Base-by-base conservation (phyloP, 37 sponge, comb jelly and placozoan species). In the Dysidea cf. avara region DNA sequence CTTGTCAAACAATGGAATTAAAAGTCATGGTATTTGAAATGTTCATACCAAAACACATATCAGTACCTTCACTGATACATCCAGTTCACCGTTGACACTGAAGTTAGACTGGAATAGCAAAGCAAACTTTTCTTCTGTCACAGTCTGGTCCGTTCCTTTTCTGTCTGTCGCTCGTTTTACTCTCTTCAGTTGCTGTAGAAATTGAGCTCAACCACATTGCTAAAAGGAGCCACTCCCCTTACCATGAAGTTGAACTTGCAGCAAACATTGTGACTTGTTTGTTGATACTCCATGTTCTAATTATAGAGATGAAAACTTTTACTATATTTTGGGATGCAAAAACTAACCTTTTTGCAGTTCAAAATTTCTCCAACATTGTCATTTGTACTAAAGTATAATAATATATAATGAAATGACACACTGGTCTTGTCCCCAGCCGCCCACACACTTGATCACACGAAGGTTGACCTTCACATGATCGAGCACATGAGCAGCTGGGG, bases 81-180 rank as follows among this genome's bases (percentile, higher is more conserved):
- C 77, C 64, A 92, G 61, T 68, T 87, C 93, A 34, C 88, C 85
- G 11, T 81, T 81, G 14, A 92, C 76, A 21, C 70, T 61, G 64
- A 93, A 89, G 64, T 83, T 79, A 1, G 92, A 90, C 38, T 76
- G 77, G 73, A 91, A 92, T 11, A 92, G 81, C 2, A 96, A 66
- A 56, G 89, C 77, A 48, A 92, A 96, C 68, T 96, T 96, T 71
- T 92, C 92, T 38, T 96, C 96, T 20, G 92, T 96, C 14, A 96
- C 96, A 65, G 81, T 88, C 86, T 87, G 49, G 14, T 28, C 14
- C 51, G 0, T 34, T 17, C 77, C 31, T 34, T 14, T 53, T 18
- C 34, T 20, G 2, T 38, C 55, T 30, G 53, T 46, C 65, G 21
- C 33, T 18, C 36, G 69, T 28, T 40, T 20, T 1, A 18, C 21